Conservation (phyloP, 2,113 vertebrate genomes). For the Vombatus ursinus region DNA sequence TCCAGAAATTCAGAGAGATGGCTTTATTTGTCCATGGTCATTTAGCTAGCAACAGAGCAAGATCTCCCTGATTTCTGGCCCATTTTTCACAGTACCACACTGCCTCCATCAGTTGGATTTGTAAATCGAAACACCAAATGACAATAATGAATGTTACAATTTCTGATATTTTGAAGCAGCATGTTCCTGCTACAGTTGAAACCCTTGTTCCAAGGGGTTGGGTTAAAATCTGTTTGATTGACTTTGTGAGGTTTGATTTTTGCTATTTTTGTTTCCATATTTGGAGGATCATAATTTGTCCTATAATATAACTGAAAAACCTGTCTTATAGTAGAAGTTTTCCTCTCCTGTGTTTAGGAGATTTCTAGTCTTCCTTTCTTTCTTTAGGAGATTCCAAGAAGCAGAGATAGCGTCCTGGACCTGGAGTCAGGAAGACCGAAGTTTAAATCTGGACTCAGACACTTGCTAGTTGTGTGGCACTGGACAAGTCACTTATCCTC, state of each 20-base stretch:
- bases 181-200: background rate
- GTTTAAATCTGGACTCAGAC: background rate
- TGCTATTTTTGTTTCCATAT: background rate
- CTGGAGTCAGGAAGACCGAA: background rate
- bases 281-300: background rate
- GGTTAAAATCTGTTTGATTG: background rate
- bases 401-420: background rate
- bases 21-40: background rate
- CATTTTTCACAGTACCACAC: background rate
- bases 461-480: background rate
- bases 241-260: background rate
- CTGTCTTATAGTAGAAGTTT: background rate
- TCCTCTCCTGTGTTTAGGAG: background rate
- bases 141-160: background rate
- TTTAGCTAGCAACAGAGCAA: background rate
- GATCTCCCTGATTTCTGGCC: background rate
- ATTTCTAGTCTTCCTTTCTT: background rate
- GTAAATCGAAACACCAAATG: background rate
- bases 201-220: background rate
- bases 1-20: background rate
- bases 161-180: background rate
- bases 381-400: background rate
- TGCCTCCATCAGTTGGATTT: background rate
- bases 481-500: background rate
- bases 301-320: background rate